Evolutionary conservation across 2,797 vertebrate species (phyloP).

Genomic region (Sparus aurata): DNA sequence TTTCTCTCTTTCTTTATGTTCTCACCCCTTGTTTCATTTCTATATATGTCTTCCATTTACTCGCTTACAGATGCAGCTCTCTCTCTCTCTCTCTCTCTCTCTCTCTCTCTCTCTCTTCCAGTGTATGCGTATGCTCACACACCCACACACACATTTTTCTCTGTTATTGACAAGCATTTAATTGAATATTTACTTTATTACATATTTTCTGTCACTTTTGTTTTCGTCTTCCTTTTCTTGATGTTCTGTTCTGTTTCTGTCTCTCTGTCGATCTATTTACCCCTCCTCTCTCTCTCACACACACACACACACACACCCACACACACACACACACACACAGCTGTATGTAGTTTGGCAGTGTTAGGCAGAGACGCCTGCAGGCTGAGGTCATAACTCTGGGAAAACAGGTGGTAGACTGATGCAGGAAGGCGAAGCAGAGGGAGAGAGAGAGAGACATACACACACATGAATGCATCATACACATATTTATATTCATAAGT

Average conservation of each 20-base stretch:
- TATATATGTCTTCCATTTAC: slow-evolving; percentile 1
- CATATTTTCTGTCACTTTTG: slow-evolving; percentile 43
- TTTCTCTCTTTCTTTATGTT: not conserved
- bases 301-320: slow-evolving; percentile 28
- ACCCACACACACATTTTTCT: slow-evolving; percentile 4
- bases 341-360: slow-evolving; percentile 80
- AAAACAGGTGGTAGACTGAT: slow-evolving; percentile 82
- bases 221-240: slow-evolving; percentile 40
- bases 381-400: slow-evolving; percentile 80
- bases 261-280: not conserved
- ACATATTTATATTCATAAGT: not conserved
- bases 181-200: slow-evolving; percentile 33
- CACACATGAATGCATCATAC: slow-evolving; percentile 31
- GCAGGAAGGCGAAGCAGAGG: slow-evolving; percentile 38
- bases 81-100: too few species aligned
- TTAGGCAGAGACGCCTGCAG: slow-evolving; percentile 72
- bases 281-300: too few species aligned
- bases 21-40: not conserved
- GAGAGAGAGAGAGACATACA: slow-evolving; percentile 9
- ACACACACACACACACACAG: slow-evolving; percentile 48
- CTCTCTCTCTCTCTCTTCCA: not conserved
- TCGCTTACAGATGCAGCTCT: slow-evolving; percentile 6
- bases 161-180: slow-evolving; percentile 12
- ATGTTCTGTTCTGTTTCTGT: not conserved
- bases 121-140: not conserved